Evolutionary conservation across 2,888 invertebrate genomes (phyloP).

Genomic region (Xylophagus ater): DNA sequence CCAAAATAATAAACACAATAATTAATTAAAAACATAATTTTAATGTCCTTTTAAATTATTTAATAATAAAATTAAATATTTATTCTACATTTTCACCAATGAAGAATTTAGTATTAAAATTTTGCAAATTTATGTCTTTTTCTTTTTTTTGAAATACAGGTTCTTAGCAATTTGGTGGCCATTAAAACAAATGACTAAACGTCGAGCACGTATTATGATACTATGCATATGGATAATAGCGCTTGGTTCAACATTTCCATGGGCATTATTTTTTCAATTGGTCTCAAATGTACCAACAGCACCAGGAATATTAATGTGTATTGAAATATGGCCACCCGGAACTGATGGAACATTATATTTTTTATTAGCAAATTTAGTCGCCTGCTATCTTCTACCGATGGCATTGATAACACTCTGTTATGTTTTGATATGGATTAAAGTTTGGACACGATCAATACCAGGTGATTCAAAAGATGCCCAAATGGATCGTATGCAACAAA

Average conservation of each 20-base stretch:
- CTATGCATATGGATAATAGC: conserved; percentile 84
- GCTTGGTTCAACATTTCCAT: conserved; percentile 72
- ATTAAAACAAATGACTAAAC: conserved; percentile 80
- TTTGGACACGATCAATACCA: conserved; percentile 78
- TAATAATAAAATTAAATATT: not conserved
- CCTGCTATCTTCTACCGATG: conserved; percentile 86
- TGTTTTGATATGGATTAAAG: conserved; percentile 82
- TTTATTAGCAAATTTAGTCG: conserved; percentile 74
- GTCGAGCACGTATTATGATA: conserved; percentile 78
- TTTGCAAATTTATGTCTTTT: conserved; percentile 1
- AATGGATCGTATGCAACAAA: conserved; percentile 86
- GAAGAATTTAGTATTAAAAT: not conserved
- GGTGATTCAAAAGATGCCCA: conserved; percentile 84
- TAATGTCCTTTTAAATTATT: no score
- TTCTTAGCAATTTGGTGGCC: conserved; percentile 95
- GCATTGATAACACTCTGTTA: conserved; percentile 85
- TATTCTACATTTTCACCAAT: not conserved
- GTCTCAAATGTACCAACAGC: conserved; percentile 47
- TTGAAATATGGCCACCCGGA: conserved; percentile 78
- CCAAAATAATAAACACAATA: no score
- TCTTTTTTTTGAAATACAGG: conserved; percentile 63
- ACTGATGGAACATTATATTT: conserved; percentile 76
- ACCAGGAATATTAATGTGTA: conserved; percentile 63
- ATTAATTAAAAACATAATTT: no score
- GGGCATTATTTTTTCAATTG: conserved; percentile 82